Evolutionary conservation across 1,140 invertebrate species (phyloP).

Genomic region (Goniozus legneri): DNA sequence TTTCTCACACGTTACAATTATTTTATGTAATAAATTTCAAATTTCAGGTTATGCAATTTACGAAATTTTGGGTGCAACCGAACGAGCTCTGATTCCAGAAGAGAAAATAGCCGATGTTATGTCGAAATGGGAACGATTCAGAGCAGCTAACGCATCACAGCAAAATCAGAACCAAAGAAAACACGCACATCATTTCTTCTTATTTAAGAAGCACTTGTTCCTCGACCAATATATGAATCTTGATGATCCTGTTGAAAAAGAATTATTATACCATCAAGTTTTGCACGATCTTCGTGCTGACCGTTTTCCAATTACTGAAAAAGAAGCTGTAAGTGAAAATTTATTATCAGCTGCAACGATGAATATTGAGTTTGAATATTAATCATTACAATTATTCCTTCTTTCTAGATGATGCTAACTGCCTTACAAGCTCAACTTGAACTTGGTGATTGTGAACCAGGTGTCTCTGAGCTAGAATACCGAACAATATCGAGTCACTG

Average conservation of each 20-base stretch:
- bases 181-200: slow-evolving; percentile 65
- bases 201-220: slow-evolving; percentile 93
- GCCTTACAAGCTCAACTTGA: slow-evolving; percentile 92
- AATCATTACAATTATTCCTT: slow-evolving; percentile 13
- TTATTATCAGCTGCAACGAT: too few species aligned
- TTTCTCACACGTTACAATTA: background rate
- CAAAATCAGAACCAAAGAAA: slow-evolving; percentile 45
- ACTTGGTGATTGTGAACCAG: slow-evolving; percentile 74
- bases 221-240: slow-evolving; percentile 80
- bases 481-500: slow-evolving; percentile 74
- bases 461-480: slow-evolving; percentile 63
- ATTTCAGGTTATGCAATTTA: slow-evolving; percentile 71
- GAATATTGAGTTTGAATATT: background rate
- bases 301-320: slow-evolving; percentile 85
- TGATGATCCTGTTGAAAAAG: slow-evolving; percentile 88
- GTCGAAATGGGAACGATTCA: slow-evolving; percentile 90
- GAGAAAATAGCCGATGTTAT: slow-evolving; percentile 93
- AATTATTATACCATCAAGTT: slow-evolving; percentile 93
- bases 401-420: slow-evolving; percentile 82
- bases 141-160: slow-evolving; percentile 57
- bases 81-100: slow-evolving; percentile 76
- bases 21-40: background rate
- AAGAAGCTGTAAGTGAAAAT: slow-evolving; percentile 83
- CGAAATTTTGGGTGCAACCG: slow-evolving; percentile 76
- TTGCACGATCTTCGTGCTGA: slow-evolving; percentile 85